phyloP scores from a whole-genome alignment of 2,113 vertebrate genomes.

The Chrysemys picta region DNA sequence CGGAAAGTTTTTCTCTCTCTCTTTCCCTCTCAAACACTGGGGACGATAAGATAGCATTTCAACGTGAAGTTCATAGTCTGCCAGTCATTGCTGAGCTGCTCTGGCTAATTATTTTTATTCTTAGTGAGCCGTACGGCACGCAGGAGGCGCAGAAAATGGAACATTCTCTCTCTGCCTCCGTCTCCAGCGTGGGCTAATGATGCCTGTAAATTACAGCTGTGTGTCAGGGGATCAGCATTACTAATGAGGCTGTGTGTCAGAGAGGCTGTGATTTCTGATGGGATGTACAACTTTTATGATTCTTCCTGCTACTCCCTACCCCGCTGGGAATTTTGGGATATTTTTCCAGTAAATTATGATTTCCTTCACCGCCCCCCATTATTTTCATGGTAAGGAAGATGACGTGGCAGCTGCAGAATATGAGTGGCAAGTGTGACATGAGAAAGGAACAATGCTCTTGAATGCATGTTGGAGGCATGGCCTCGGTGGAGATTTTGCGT shows the following conservation, averaged over 20 bases:
- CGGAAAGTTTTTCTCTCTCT: background rate
- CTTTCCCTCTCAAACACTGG: background rate
- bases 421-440: background rate
- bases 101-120: conserved; percentile 64
- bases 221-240: conserved; percentile 17
- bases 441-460: background rate
- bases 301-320: background rate
- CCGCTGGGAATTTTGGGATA: background rate
- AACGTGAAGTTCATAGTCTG: background rate
- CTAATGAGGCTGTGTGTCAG: background rate
- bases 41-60: rapidly evolving
- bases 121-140: background rate
- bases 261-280: conserved; percentile 6
- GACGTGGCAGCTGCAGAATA: background rate
- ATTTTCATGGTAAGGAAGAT: too few relatives aligned
- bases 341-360: background rate
- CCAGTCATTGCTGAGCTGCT: conserved; percentile 1
- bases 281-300: rapidly evolving
- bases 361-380: background rate
- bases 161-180: background rate
- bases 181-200: conserved; percentile 14
- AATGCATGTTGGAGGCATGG: background rate
- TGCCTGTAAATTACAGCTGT: conserved; percentile 10
- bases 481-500: background rate
- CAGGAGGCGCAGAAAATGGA: background rate